A percentile compares a stretch with the other conserved stretches of the same genome.
These are phyloP conservation scores for Lepidocolaptes lacrymiger DNA, from an alignment of 2,797 vertebrate genomes.

Conservation along the genomic window DNA sequence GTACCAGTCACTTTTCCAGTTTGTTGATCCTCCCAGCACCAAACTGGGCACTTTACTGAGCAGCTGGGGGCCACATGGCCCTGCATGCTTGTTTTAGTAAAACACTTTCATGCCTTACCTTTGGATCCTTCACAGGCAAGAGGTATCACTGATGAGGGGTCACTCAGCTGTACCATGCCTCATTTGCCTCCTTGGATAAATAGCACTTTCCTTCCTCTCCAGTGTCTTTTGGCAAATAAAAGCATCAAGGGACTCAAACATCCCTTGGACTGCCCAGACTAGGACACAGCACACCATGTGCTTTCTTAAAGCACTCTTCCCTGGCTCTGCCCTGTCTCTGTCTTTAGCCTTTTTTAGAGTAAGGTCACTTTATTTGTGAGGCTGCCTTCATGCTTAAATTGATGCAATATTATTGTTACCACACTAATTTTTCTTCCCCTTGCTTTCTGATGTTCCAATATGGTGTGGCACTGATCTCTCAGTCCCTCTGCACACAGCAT, in stretches of 20 bases:
- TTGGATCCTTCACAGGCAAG: not conserved
- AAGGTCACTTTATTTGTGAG: not conserved
- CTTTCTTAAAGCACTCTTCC: not conserved
- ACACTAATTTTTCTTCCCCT: not conserved
- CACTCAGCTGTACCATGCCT: not conserved
- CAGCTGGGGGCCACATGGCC: not conserved
- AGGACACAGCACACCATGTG: not conserved
- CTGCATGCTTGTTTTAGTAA: not conserved
- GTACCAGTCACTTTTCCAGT: not conserved
- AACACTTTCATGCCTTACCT: not conserved
- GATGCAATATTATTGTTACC: not conserved
- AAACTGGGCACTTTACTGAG: not conserved
- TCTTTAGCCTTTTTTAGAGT: not conserved
- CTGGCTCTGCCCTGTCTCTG: not conserved
- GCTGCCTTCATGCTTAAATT: not conserved
- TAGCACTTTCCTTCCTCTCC: not conserved
- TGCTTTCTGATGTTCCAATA: not conserved
- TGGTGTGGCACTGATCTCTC: not conserved
- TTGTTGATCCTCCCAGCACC: not conserved
- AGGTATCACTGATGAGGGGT: not conserved
- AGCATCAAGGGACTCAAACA: not conserved
- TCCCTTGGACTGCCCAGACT: not conserved
- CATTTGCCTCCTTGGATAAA: not conserved
- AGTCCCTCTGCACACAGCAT: not conserved
- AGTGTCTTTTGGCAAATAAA: not conserved